Evolutionary conservation across 2,113 vertebrate genomes (phyloP), one percentile per base, ranked within the genome.

Genomic region (Callocephalon fimbriatum): DNA sequence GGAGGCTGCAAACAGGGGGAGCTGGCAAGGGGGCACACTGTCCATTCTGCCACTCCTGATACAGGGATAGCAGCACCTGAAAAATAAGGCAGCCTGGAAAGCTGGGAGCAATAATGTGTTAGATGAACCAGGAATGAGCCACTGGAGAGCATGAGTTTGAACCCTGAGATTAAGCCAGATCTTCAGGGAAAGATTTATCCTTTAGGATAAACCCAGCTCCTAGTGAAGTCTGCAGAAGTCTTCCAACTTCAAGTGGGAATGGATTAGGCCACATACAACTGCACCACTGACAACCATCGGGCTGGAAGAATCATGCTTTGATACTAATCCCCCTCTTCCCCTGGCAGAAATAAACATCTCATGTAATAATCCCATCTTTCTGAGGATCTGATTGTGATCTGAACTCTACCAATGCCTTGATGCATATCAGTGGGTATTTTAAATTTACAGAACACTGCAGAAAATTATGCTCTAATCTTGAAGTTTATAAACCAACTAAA

Each of bases 401-500:
- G 67, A 96, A 54, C 51, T 79, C 35, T 42, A 63, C 12, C 42
- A 40, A 19, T 10, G 74, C 1, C 32, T 58, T 35, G 2, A 11
- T 16, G 22, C 40, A 3, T 10, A 29, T 76, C 80, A 59, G 58
- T 70, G 67, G 35, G 71, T 51, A 86, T 47, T 87, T 82, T 35
- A 83, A 50, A 88, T 47, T 29, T 74, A 68, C 59, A 93, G 22
- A 88, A 51, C 23, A 15, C 12, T 37, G 37, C 81, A 77, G 61
- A 77, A 88, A 88, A 93, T 9, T 0, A 74, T 44, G 25, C 72
- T 93, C n/a, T 37, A 90, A 32, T 18, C 42, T 23, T 35, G 50
- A 67, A 12, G 71, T 90, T 93, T 93, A 93, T 67, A 90, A 67
- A 92, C 22, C 59, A 80, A 40, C 32, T 56, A 86, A 93, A 90